These are phyloP conservation scores for Tamandua tetradactyla DNA, from an alignment of 2,797 vertebrate species.

Conservation along the genomic window DNA sequence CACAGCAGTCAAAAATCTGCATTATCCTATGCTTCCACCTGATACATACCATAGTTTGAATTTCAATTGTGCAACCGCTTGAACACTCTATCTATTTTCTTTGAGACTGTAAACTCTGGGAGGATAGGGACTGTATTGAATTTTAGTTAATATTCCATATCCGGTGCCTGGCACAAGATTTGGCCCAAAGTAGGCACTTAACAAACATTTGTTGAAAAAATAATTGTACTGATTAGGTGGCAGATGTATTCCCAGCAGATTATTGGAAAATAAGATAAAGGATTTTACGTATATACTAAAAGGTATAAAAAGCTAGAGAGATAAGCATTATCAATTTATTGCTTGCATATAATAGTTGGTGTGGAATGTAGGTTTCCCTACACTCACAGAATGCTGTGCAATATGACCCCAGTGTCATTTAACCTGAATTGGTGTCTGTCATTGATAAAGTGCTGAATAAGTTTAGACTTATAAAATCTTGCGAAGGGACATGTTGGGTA, in stretches of 20 bases:
- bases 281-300: neutral
- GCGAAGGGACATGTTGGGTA: neutral
- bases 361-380: neutral
- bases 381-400: neutral
- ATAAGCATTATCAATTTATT: neutral
- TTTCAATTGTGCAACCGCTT: neutral
- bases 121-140: fast-evolving
- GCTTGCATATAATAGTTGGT: neutral
- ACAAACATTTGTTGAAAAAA: neutral
- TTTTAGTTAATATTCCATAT: neutral
- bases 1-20: neutral
- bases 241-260: neutral
- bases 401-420: neutral
- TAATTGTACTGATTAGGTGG: neutral
- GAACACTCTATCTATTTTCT: neutral
- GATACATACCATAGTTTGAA: neutral
- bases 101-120: neutral
- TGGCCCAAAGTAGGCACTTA: neutral
- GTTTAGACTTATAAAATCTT: neutral
- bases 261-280: neutral
- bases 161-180: neutral
- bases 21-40: neutral
- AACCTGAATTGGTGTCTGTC: neutral
- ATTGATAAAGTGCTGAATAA: neutral
- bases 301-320: neutral